phyloP scores from a whole-genome alignment of 2,113 vertebrate genomes.

The Misgurnus anguillicaudatus region DNA sequence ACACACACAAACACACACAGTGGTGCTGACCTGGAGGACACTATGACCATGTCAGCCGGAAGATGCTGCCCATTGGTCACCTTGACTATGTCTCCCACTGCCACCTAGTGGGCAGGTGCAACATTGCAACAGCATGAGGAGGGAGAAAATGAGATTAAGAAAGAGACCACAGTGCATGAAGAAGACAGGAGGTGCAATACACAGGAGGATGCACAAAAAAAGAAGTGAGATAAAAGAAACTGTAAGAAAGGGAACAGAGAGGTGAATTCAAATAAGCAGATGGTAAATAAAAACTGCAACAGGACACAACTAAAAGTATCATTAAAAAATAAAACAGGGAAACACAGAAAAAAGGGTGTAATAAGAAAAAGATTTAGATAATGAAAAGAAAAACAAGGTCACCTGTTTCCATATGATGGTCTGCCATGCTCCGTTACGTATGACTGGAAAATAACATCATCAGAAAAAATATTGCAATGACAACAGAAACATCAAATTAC shows the following conservation, averaged over 20 bases:
- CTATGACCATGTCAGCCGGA: constrained; percentile 96
- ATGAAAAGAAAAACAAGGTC: constrained; percentile 49
- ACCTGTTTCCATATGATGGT: constrained; percentile 98
- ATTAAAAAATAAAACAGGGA: neutral
- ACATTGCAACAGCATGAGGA: constrained; percentile 70
- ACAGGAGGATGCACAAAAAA: constrained; percentile 6
- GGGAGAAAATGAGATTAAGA: constrained; percentile 64
- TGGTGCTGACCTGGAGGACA: constrained; percentile 93
- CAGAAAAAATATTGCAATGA: constrained; percentile 54
- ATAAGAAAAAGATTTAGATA: constrained; percentile 5
- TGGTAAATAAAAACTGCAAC: constrained; percentile 20
- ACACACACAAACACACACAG: constrained; percentile 54
- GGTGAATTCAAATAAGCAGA: constrained; percentile 31
- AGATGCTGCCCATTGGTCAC: constrained; percentile 97
- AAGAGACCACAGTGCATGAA: constrained; percentile 42
- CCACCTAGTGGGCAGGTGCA: constrained; percentile 85
- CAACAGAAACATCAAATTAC: constrained; percentile 45
- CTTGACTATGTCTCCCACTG: constrained; percentile 98
- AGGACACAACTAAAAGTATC: constrained; percentile 31
- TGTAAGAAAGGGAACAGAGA: constrained; percentile 22
- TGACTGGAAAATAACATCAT: constrained; percentile 81
- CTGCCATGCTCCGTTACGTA: constrained; percentile 92
- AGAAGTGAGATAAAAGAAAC: constrained; percentile 27
- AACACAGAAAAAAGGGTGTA: constrained; percentile 18
- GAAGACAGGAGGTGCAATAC: constrained; percentile 5